Base-by-base conservation (phyloP, 2,113 vertebrate genomes). In the Prolemur simus region DNA sequence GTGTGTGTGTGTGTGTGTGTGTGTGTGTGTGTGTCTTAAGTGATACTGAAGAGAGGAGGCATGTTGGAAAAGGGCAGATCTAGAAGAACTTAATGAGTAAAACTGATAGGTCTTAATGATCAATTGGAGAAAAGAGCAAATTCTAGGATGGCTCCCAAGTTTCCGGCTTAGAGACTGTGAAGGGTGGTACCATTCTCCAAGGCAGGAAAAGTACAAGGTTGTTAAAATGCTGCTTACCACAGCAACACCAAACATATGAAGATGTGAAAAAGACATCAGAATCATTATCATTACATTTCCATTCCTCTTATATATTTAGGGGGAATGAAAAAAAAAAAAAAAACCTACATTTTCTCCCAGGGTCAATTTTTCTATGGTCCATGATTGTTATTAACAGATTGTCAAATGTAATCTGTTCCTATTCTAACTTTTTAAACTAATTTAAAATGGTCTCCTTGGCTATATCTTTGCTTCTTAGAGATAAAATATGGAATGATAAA, bases 401-500 rank as follows among this genome's bases (percentile, higher is more conserved):
- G 60, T 37, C 39, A 89, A 87, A 56, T 80, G 12, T 80, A 29
- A 91, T 39, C 45, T 89, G n/a, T 49, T 87, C 76, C 90, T 56
- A 87, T 63, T 68, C 60, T 93, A 82, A 85, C 42, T 87, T 95
- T 86, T 85, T 94, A 91, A 90, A 17, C 15, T 68, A 91, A 87
- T 39, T 85, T 80, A 69, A 69, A 91, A 27, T 69, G 5, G 25
- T 85, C 42, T 96, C 52, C 29, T n/a, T 77, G 71, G 66, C 32
- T 90, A 74, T n/a, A 47, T 11, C 68, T 92, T 78, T 78, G 73
- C 71, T 88, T 86, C 69, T 94, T 47, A 54, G 78, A 80, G 68
- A 78, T 52, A 77, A 96, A 91, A 96, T 63, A 87, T 3, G 10
- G 47, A 84, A 80, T 37, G 20, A 86, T 25, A 83, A 86, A 82